Conservation (phyloP, 2,797 vertebrate genomes). For the Hoplostethus atlanticus region DNA sequence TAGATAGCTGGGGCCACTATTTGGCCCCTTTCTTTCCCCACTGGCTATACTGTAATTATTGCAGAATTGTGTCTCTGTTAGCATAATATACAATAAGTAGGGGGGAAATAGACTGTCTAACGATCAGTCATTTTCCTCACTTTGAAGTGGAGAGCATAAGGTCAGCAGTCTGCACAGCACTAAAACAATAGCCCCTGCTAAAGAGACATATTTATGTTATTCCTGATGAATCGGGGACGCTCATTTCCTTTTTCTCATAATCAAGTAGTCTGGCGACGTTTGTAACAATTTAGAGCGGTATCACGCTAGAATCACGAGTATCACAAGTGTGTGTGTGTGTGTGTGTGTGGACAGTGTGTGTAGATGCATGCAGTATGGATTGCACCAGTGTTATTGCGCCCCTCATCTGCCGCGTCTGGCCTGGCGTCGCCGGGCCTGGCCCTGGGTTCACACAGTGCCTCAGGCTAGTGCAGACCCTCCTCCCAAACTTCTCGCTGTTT, state of each 20-base stretch:
- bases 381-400: constrained; percentile 9
- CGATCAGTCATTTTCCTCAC: constrained; percentile 52
- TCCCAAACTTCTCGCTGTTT: constrained; percentile 52
- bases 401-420: constrained; percentile 38
- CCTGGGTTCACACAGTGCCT: constrained; percentile 59
- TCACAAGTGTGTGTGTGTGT: constrained; percentile 24
- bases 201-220: constrained; percentile 65
- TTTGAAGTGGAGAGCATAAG: constrained; percentile 66
- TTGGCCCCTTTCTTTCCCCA: constrained; percentile 27
- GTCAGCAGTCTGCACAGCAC: constrained; percentile 41
- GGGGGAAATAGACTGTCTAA: constrained; percentile 41
- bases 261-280: constrained; percentile 57
- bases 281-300: constrained; percentile 49
- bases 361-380: constrained; percentile 17
- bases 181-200: constrained; percentile 53
- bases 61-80: constrained; percentile 35
- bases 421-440: constrained; percentile 50
- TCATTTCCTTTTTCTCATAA: constrained; percentile 64
- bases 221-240: constrained; percentile 64
- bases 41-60: constrained; percentile 56
- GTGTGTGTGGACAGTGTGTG: constrained; percentile 3
- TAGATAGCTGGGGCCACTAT: constrained; percentile 28
- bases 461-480: constrained; percentile 45
- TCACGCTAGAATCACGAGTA: constrained; percentile 22
- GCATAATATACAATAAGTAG: constrained; percentile 69